Evolutionary conservation across 2,888 invertebrate species (phyloP).

Genomic region (Athetis lepigone): DNA sequence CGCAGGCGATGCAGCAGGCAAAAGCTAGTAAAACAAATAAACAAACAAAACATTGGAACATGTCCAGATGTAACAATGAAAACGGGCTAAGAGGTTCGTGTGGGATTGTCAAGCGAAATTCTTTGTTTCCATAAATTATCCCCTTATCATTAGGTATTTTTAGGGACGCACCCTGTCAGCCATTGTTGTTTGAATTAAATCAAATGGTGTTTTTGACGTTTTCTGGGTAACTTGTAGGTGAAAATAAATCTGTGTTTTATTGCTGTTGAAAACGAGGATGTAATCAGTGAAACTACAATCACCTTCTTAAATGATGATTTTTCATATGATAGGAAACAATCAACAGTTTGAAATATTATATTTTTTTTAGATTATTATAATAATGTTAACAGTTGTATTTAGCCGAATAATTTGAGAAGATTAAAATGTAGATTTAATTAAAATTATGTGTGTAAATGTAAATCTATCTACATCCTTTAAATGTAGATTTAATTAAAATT

Average conservation of each 20-base stretch:
- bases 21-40: background rate
- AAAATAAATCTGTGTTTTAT: background rate
- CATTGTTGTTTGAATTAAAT: conserved; percentile 56
- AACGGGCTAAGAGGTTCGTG: conserved; percentile 43
- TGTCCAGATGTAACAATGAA: conserved; percentile 47
- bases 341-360: too few species aligned
- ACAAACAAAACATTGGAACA: conserved; percentile 29
- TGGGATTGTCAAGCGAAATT: conserved; percentile 50
- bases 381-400: too few species aligned
- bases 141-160: conserved; percentile 58
- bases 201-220: conserved; percentile 52
- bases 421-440: too few species aligned
- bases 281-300: too few species aligned
- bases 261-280: background rate
- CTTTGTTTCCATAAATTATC: conserved; percentile 64
- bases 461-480: too few species aligned
- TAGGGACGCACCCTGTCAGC: conserved; percentile 46
- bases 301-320: too few species aligned
- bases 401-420: too few species aligned
- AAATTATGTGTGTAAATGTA: too few species aligned
- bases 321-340: too few species aligned
- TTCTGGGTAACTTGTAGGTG: conserved; percentile 4
- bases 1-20: too few species aligned
- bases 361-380: too few species aligned
- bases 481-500: too few species aligned